Evolutionary conservation across 2,888 invertebrate species (phyloP), one percentile per base, ranked within the genome.

Genomic region (Choreutis nemorana): DNA sequence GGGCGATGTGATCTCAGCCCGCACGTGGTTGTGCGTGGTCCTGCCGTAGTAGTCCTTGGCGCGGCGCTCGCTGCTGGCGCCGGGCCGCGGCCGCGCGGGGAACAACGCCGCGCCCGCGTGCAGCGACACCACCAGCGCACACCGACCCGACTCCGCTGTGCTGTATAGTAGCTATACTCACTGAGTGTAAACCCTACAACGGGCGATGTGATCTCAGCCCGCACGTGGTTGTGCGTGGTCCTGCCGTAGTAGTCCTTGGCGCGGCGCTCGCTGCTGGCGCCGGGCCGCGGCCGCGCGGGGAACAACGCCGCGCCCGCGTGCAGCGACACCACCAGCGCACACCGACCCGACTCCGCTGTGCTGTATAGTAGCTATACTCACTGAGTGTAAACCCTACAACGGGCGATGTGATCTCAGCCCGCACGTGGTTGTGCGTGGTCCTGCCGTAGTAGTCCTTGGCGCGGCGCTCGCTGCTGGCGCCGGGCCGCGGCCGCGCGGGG

Each of bases 21-120:
- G 82, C 45, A 72, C 66, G 21, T 78, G 75, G 15, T 77, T 73
- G 1, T n/a, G n/a, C 0, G 77, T 78, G 25, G 67, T 70, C 23
- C 73, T 35, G 0, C 79, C 78, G 28, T 79, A 78, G 37, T 73
- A 79, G 33, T 78, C 79, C 44, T 75, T 73, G 1, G 70, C 45
- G 1, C 78, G 40, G 31, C 72, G 71, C n/a, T n/a, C n/a, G n/a
- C n/a, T n/a, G n/a, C n/a, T n/a, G 1, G 40, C 40, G 0, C 50
- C 57, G 7, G 49, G 34, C 1, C 37, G 44, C 0, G 79, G 79
- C 11, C 75, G 47, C 2, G 80, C 53, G 0, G 92, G 91, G 63
- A 95, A 87, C 6, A 94, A 71, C 14, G 87, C 84, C 2, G 86
- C 87, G 42, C 87, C 86, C 23, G 85, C 83, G 52, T 86, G 91